Evolutionary conservation across 64 coral and sea anemone species (phyloP).

Genomic region (Platygyra sinensis): DNA sequence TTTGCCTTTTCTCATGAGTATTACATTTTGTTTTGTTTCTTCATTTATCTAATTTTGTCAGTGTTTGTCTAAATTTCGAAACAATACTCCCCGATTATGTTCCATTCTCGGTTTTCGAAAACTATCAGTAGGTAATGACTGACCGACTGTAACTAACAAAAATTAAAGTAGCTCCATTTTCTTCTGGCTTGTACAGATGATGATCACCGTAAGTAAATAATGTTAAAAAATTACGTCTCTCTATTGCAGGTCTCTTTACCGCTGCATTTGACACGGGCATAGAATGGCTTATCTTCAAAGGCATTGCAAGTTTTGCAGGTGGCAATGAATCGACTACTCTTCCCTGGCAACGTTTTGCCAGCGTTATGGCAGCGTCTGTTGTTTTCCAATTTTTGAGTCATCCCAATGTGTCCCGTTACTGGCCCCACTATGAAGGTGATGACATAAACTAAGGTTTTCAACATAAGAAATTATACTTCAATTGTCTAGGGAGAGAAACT

Average conservation of each 20-base stretch:
- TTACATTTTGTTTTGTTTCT: too few species aligned
- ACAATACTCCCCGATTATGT: too few species aligned
- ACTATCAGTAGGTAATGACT: too few species aligned
- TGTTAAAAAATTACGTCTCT: not conserved
- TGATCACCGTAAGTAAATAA: not conserved
- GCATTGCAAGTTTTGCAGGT: not conserved
- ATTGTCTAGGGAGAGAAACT: too few species aligned
- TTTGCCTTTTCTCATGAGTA: too few species aligned
- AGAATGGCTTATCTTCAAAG: not conserved
- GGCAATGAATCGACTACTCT: not conserved
- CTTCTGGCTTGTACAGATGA: not conserved
- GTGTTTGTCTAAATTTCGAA: too few species aligned
- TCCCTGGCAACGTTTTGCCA: not conserved
- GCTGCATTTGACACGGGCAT: not conserved
- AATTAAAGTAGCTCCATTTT: not conserved
- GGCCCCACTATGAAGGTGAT: not conserved
- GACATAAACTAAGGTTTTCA: too few species aligned
- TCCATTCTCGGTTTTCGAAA: too few species aligned
- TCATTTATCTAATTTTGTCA: too few species aligned
- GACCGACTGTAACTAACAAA: not conserved
- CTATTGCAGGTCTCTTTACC: not conserved
- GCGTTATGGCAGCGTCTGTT: not conserved
- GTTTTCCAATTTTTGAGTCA: not conserved
- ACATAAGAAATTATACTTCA: too few species aligned
- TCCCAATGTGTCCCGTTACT: not conserved